Percentiles rank a stretch among this genome's conserved stretches.
Evolutionary conservation across 2,888 invertebrate genomes (phyloP).

Genomic region (Amphipyra berbera): DNA sequence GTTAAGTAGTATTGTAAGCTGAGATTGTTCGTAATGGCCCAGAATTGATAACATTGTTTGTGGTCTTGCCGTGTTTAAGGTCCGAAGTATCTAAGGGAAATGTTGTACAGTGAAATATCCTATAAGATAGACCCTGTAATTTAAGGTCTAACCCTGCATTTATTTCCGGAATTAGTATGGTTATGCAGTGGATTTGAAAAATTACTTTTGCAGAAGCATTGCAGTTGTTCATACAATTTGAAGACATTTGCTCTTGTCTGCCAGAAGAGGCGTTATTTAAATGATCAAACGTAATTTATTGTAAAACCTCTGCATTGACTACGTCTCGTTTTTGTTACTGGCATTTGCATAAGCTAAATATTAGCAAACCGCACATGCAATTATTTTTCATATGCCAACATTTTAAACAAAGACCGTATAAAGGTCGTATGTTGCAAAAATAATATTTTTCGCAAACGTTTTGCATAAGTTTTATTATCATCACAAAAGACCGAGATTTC

Average conservation of each 20-base stretch:
- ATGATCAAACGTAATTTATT: constrained; percentile 21
- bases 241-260: constrained; percentile 21
- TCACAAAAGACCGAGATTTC: constrained; percentile 38
- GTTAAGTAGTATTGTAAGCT: constrained; percentile 22
- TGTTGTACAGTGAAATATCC: neutral
- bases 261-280: constrained; percentile 24
- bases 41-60: constrained; percentile 44
- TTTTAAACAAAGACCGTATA: constrained; percentile 7
- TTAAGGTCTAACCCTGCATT: neutral
- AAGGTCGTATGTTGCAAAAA: constrained; percentile 31
- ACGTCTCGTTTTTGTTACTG: constrained; percentile 29
- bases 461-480: constrained; percentile 25
- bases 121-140: constrained; percentile 5
- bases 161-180: neutral
- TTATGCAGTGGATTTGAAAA: constrained; percentile 9
- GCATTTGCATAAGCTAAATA: constrained; percentile 47
- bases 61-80: neutral
- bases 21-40: constrained; percentile 26
- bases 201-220: constrained; percentile 13
- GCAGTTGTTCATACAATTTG: constrained; percentile 11
- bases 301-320: constrained; percentile 20
- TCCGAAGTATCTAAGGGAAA: neutral
- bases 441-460: constrained; percentile 17
- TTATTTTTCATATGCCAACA: constrained; percentile 21
- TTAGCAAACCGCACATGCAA: constrained; percentile 3